A percentile compares a stretch with the other conserved stretches of the same genome.
Evolutionary conservation across 1,140 invertebrate genomes (phyloP).

Genomic region (Bombus haemorrhoidalis): DNA sequence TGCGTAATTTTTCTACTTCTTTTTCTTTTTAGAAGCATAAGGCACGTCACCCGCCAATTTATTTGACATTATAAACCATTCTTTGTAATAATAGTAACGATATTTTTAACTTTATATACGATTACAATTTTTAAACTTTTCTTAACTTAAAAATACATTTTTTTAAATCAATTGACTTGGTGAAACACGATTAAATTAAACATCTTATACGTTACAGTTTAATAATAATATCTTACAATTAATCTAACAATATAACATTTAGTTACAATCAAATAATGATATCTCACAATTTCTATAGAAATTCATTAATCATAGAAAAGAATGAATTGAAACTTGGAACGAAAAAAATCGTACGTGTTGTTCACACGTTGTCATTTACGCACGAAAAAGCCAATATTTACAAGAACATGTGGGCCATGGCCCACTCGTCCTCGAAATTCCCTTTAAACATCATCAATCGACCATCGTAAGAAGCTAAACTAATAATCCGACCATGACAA

Average conservation of each 20-base stretch:
- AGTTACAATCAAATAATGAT: too few relatives aligned
- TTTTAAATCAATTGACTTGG: too few relatives aligned
- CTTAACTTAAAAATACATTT: too few relatives aligned
- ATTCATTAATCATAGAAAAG: too few relatives aligned
- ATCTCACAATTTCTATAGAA: too few relatives aligned
- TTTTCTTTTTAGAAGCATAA: background rate
- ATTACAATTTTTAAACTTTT: too few relatives aligned
- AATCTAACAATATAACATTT: too few relatives aligned
- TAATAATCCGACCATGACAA: conserved; percentile 3
- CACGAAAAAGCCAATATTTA: conserved; percentile 23
- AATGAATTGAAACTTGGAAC: background rate
- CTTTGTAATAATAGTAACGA: too few relatives aligned
- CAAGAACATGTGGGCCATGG: conserved; percentile 48
- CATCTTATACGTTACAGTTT: too few relatives aligned
- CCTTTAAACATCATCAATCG: conserved; percentile 1
- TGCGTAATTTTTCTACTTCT: background rate
- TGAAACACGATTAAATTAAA: too few relatives aligned
- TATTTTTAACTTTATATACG: too few relatives aligned
- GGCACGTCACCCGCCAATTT: background rate
- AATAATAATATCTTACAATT: too few relatives aligned
- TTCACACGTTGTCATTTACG: background rate
- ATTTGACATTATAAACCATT: background rate
- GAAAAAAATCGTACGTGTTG: background rate
- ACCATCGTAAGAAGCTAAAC: background rate
- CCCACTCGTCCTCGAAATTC: conserved; percentile 19